Evolutionary conservation across 2,888 invertebrate genomes (phyloP), one percentile per base, ranked within the genome.

Genomic region (Thelaira solivaga): DNA sequence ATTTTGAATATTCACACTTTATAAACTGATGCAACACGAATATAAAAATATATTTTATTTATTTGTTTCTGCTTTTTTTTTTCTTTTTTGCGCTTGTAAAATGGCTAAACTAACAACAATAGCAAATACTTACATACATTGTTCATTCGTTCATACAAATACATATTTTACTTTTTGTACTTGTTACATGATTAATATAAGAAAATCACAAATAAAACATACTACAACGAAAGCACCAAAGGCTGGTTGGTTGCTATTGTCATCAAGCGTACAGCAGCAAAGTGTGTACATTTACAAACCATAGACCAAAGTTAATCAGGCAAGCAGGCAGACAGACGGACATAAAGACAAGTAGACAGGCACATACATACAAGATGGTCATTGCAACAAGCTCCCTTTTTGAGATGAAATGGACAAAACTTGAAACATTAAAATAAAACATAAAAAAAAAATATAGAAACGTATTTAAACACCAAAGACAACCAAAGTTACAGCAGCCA

Each of bases 1-100:
- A 78, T 78, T 78, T 78, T 78, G 78, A 78, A 78, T 74, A 78
- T 78, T 78, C 78, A 78, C 78, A 78, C 78, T 78, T 78, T 78
- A 71, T 74, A 71, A 78, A 78, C 78, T 78, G 78, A 78, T 78
- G 78, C 74, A 78, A 74, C 69, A 78, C 65, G 78, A 78, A 78
- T 77, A 71, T 61, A 71, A 74, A 78, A 71, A 74, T 67, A 36
- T 74, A 53, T 53, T 20, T 45, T 41, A 51, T 36, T 18, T 24
- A 43, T 16, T 45, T 36, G 47, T n/a, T n/a, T n/a, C 34, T 18
- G 8, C n/a, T 24, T 7, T 24, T 57, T 39, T 31, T 4, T 43
- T 26, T 41, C 43, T 68, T 34, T 64, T 55, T 29, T 49, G 29
- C 34, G 2, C 55, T 29, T 57, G 47, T 39, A 16, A 29, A 7